Evolutionary conservation across 2,113 vertebrate species (phyloP).

Genomic region (Sebastes schlegelii): DNA sequence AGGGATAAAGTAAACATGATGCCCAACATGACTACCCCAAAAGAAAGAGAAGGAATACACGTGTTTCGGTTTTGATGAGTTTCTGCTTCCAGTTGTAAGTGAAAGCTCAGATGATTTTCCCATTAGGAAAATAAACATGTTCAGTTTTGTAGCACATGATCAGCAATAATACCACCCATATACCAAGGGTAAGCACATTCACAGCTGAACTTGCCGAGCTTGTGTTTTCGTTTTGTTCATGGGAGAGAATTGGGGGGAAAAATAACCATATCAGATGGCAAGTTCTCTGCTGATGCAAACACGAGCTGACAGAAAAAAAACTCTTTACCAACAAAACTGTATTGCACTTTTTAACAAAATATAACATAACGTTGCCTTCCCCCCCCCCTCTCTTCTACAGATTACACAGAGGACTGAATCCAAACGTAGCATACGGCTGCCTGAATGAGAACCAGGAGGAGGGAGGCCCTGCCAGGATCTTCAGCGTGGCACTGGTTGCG

Average conservation of each 20-base stretch:
- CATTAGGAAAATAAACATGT: constrained; percentile 26
- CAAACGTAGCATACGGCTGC: constrained; percentile 32
- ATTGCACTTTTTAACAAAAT: constrained; percentile 50
- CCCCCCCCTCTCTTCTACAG: constrained; percentile 50
- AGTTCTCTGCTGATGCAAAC: constrained; percentile 72
- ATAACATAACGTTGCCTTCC: constrained; percentile 44
- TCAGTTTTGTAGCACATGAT: constrained; percentile 42
- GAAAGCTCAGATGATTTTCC: constrained; percentile 8
- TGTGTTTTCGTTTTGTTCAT: constrained; percentile 48
- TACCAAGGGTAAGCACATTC: constrained; percentile 61
- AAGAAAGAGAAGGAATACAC: not conserved
- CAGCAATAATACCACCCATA: constrained; percentile 41
- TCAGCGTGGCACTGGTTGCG: constrained; percentile 55
- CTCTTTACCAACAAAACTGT: constrained; percentile 55
- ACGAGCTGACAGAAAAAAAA: constrained; percentile 54
- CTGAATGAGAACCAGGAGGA: constrained; percentile 74
- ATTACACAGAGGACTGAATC: constrained; percentile 41
- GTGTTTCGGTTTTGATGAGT: constrained; percentile 2
- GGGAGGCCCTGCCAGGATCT: constrained; percentile 57
- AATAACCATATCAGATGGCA: constrained; percentile 66
- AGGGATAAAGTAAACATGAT: constrained; percentile 44
- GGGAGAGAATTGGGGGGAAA: constrained; percentile 31
- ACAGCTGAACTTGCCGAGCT: constrained; percentile 32
- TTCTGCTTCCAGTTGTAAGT: not conserved
- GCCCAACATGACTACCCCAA: not conserved